These are phyloP conservation scores for Phainopepla nitens DNA, from an alignment of 2,113 vertebrate genomes.

Conservation along the genomic window DNA sequence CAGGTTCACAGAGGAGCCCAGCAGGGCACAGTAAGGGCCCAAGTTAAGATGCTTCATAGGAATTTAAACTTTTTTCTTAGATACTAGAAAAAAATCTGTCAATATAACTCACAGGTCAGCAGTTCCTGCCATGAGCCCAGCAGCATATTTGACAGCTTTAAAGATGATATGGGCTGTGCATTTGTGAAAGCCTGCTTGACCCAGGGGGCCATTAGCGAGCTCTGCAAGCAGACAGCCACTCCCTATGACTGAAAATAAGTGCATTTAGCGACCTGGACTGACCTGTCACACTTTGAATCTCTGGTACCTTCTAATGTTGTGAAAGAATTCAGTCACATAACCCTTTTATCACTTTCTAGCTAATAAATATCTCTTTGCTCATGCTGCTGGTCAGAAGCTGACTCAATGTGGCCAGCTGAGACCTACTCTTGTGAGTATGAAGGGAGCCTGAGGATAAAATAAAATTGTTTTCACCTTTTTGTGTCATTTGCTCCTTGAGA, in stretches of 20 bases:
- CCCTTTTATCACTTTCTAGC: background rate
- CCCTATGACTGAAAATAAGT: background rate
- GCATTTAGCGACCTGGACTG: conserved; percentile 9
- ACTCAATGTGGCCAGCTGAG: background rate
- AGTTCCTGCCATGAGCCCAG: background rate
- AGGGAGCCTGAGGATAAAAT: background rate
- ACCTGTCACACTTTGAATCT: background rate
- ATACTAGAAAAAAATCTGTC: background rate
- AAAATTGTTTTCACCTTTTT: background rate
- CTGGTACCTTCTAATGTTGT: background rate
- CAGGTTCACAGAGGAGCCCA: background rate
- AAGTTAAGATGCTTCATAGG: background rate
- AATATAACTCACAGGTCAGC: background rate
- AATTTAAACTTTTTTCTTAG: background rate
- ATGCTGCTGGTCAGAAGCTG: background rate
- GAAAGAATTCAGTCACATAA: background rate
- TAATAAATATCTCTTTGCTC: background rate
- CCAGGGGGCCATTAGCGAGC: conserved; percentile 36
- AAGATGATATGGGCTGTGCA: background rate
- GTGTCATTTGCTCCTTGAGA: background rate
- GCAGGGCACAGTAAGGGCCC: background rate
- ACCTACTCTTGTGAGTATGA: background rate
- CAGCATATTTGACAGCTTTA: background rate
- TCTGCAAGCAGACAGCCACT: background rate
- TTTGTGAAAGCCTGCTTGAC: conserved; percentile 16